Percentiles rank a stretch among this genome's conserved stretches.
These are phyloP conservation scores for Pristionchus pacificus DNA, from an alignment of 1,140 invertebrate species.

Conservation along the genomic window DNA sequence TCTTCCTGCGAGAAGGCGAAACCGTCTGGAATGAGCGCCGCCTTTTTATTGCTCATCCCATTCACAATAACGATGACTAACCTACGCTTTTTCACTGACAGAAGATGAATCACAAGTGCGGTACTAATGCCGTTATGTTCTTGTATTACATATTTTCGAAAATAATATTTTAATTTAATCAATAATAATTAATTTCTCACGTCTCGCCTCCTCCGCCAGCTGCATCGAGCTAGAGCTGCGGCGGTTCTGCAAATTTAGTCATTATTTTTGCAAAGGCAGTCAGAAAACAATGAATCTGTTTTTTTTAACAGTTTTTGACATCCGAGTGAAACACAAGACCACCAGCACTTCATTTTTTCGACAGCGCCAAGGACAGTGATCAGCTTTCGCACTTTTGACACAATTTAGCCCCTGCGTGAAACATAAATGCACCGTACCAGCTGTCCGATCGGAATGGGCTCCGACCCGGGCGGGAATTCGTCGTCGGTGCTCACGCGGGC, in stretches of 20 bases:
- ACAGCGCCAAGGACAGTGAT: too few species aligned
- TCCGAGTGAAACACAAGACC: too few species aligned
- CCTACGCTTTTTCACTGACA: too few species aligned
- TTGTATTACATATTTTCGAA: background rate
- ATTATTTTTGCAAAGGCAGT: too few species aligned
- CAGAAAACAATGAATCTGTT: too few species aligned
- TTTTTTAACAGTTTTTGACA: too few species aligned
- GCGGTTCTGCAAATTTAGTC: background rate
- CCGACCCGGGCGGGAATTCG: too few species aligned
- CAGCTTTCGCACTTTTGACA: too few species aligned
- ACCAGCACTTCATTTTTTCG: too few species aligned
- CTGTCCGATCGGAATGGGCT: too few species aligned
- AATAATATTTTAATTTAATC: background rate
- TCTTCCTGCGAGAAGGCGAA: slow-evolving; percentile 99
- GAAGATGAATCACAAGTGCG: too few species aligned
- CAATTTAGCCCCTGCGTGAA: background rate
- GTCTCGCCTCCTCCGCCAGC: background rate
- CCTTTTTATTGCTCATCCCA: background rate
- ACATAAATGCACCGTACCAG: background rate
- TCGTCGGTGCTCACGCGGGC: background rate
- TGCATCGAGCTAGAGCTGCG: background rate
- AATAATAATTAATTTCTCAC: background rate
- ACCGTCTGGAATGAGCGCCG: slow-evolving; percentile 70
- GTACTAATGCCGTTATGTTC: too few species aligned
- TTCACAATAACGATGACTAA: background rate